phyloP scores from a whole-genome alignment of 2,888 invertebrate genomes.

The Chydorus sphaericus region DNA sequence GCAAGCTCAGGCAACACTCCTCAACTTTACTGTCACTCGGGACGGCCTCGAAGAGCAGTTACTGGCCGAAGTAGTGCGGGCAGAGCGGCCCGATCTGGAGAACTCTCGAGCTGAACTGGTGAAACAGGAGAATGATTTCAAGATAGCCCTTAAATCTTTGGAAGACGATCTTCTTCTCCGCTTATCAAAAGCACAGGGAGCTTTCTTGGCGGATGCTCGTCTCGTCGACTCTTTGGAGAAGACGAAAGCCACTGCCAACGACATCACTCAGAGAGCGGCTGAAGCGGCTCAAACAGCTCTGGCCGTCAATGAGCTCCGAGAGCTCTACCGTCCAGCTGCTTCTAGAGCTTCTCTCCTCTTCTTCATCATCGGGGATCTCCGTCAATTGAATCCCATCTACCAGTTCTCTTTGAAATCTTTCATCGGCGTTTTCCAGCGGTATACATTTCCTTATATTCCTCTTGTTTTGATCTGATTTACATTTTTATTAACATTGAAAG shows the following conservation, averaged over 20 bases:
- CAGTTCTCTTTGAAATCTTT: conserved; percentile 85
- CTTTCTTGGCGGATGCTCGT: conserved; percentile 85
- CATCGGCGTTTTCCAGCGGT: conserved; percentile 20
- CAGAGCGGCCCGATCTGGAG: conserved; percentile 89
- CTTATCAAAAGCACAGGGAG: conserved; percentile 80
- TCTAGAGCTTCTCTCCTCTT: conserved; percentile 84
- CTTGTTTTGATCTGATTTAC: neutral
- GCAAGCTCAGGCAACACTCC: conserved; percentile 93
- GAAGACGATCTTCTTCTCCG: conserved; percentile 86
- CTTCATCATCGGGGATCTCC: conserved; percentile 86
- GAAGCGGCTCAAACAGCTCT: conserved; percentile 84
- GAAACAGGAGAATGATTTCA: conserved; percentile 92
- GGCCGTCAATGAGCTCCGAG: conserved; percentile 84
- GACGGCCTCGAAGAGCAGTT: conserved; percentile 93
- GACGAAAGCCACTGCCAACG: conserved; percentile 87
- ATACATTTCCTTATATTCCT: conserved; percentile 11
- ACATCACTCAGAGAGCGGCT: conserved; percentile 81
- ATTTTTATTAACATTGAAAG: conserved; percentile 32
- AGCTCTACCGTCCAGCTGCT: conserved; percentile 81
- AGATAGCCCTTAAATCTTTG: conserved; percentile 78
- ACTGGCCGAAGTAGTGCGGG: conserved; percentile 89
- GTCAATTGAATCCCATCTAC: conserved; percentile 92
- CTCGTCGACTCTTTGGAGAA: conserved; percentile 91
- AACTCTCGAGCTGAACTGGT: conserved; percentile 83
- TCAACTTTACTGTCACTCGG: conserved; percentile 91